Evolutionary conservation across 1,140 invertebrate species (phyloP), one percentile per base, ranked within the genome.

Genomic region (Bicyclus anynana): DNA sequence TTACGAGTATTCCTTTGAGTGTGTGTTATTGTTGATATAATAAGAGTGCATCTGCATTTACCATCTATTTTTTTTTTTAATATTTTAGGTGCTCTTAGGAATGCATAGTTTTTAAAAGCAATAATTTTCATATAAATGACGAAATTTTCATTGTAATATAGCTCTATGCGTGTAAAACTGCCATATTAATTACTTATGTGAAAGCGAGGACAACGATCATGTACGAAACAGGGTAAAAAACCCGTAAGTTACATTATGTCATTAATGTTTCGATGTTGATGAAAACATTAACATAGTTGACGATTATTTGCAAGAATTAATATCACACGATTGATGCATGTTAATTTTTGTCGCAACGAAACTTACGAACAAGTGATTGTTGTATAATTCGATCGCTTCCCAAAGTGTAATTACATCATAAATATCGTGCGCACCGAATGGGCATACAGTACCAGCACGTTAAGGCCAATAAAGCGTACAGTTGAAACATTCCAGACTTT

Each of bases 401-500:
- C 13, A 40, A 40, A 40, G 37, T 40, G 17, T 40, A 40, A 40
- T 40, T 40, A 40, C 17, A 40, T 4, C 37, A 40, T 40, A 16
- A 40, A 40, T 44, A 44, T 5, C 42, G 17, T n/a, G 20, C 4
- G 13, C 16, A 14, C 20, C 6, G 21, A 53, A 53, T 53, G 26
- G 16, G 44, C 40, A 37, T n/a, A 53, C 21, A 46, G 16, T 17
- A 49, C 53, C 37, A 16, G 49, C 60, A 42, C 23, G 37, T 40
- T 56, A 53, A 55, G 46, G 29, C 54, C 57, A 62, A 61, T 68
- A 65, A 67, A 59, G 42, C 55, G 56, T 54, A 50, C 44, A 53
- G 44, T 60, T 53, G 47, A 60, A 59, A 53, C 57, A 64, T 64
- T 57, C 66, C 62, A 55, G 48, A 42, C 55, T 37, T 62, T 65